Evolutionary conservation across 2,797 vertebrate species (phyloP), one percentile per base, ranked within the genome.

Genomic region (Sebastes diaconus): DNA sequence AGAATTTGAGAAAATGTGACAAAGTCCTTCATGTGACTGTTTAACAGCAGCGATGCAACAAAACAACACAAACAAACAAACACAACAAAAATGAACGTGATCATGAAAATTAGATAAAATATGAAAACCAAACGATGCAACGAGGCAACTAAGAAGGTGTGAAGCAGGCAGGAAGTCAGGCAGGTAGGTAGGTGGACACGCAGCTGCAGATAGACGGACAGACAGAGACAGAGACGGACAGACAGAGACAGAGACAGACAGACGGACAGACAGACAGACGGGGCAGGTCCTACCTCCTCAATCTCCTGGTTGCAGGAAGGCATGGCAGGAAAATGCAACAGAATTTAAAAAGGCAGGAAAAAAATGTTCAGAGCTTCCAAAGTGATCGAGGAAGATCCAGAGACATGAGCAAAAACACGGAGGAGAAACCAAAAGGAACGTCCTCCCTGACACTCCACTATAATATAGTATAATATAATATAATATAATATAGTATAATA

Each of bases 291-390:
- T 99, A 99, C 98, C 98, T 99, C 98, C 96, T 98, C 96, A 95
- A 99, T 98, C 97, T 99, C 98, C 98, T 99, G 91, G 90, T 77
- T 93, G 94, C 96, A 96, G 96, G 97, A 96, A 97, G 95, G 98
- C 98, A 97, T 98, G 96, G 95, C 85, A 93, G 96, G 95, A 95
- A 97, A 98, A 97, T 93, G 96, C 95, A 98, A 89, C 86, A 95
- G 96, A 96, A 97, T 96, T 96, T 97, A 94, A 81, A 94, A 89
- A 95, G 89, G 89, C 84, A 84, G 85, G 65, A 80, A 67, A 61
- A 81, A 92, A 93, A 84, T 85, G 84, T 79, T 89, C 77, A 86
- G 82, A 90, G 89, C 88, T 89, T 93, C 85, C 90, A 94, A 94
- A 94, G 93, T 80, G 84, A 90, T 71, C 87, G 86, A 94, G 83